Conservation (phyloP, 2,797 vertebrate genomes). For the Aphelocoma californica region DNA sequence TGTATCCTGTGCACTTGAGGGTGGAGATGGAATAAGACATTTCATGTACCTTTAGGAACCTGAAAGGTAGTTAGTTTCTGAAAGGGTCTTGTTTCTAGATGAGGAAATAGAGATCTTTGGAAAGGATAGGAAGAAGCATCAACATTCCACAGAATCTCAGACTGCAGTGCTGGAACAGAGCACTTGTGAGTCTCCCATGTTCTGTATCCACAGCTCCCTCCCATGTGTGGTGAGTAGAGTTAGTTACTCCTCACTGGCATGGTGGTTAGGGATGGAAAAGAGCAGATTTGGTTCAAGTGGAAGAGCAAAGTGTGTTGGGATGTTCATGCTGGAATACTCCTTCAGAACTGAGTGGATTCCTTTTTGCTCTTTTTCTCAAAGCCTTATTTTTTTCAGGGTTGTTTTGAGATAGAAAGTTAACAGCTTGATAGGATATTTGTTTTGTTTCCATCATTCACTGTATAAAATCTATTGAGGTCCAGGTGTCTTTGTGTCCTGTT, state of each 20-base stretch:
- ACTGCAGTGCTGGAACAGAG: neutral
- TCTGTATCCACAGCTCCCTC: neutral
- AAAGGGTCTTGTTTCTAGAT: neutral
- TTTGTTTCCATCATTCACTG: neutral
- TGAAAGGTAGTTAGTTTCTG: slow-evolving; percentile 25
- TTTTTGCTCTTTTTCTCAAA: neutral
- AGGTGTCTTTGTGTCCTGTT: neutral
- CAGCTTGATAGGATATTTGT: neutral
- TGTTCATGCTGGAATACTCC: neutral
- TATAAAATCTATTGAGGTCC: neutral
- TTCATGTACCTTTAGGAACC: neutral
- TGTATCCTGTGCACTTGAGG: neutral
- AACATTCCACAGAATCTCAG: neutral
- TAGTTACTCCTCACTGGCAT: neutral
- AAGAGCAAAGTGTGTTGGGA: neutral
- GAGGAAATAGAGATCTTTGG: neutral
- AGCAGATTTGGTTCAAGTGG: neutral
- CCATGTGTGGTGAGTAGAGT: neutral
- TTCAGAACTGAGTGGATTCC: neutral
- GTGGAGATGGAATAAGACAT: neutral
- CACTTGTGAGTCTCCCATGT: neutral
- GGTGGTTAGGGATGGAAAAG: neutral
- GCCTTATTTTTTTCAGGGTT: neutral
- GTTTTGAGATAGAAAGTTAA: neutral
- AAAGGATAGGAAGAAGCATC: neutral